These are phyloP conservation scores for Neolamprologus hecqui DNA, from an alignment of 2,113 vertebrate genomes.

Conservation along the genomic window DNA sequence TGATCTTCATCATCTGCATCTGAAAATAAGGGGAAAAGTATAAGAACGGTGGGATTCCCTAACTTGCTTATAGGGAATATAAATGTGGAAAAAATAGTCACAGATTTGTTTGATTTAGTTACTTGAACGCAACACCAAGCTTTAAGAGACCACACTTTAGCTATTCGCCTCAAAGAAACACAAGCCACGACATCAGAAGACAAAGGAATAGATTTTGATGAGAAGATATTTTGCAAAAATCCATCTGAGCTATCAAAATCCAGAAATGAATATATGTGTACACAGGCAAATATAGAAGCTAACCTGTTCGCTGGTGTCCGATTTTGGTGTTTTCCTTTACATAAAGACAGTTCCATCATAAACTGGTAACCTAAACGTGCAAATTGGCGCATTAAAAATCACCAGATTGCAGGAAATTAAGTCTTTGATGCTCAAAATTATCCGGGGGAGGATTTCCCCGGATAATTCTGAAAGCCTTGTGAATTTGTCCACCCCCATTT, in stretches of 20 bases:
- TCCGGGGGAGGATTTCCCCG: not conserved
- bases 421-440: not conserved
- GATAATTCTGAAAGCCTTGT: not conserved
- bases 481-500: not conserved
- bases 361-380: not conserved
- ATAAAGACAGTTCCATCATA: not conserved
- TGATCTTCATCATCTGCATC: not conserved
- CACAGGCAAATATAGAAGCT: not conserved
- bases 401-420: not conserved
- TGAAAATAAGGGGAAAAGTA: fast-evolving
- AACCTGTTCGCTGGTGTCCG: not conserved
- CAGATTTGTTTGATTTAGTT: not conserved
- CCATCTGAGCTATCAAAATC: not conserved
- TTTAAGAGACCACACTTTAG: not conserved
- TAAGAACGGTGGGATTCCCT: not conserved
- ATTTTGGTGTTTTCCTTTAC: not conserved
- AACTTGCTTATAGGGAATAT: not conserved
- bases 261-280: not conserved
- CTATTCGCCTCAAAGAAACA: not conserved
- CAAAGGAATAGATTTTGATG: not conserved
- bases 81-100: not conserved
- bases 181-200: not conserved
- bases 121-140: not conserved
- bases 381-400: not conserved
- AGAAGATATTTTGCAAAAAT: not conserved